Percentiles rank a stretch among this genome's conserved stretches.
These are phyloP conservation scores for Xenopus petersii DNA, from an alignment of 2,797 vertebrate species.

Conservation along the genomic window DNA sequence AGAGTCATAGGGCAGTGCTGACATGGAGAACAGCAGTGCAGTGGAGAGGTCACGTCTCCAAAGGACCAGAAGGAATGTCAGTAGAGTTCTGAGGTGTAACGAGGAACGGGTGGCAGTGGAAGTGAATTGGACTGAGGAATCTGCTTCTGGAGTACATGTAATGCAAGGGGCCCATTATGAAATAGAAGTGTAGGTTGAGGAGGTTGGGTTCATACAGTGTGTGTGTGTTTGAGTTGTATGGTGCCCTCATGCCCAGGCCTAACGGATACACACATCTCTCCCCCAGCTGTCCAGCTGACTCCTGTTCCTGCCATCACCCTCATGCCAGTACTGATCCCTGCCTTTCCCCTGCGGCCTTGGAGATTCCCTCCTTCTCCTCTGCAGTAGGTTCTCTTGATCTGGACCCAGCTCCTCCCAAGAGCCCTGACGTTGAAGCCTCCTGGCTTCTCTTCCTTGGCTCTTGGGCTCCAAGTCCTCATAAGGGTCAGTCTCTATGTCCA, in stretches of 20 bases:
- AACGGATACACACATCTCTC: conserved; percentile 64
- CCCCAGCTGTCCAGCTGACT: conserved; percentile 65
- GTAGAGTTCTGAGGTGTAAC: neutral
- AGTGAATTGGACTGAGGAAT: no score
- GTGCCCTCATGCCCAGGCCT: conserved; percentile 26
- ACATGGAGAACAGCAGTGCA: no score
- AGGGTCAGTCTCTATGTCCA: conserved; percentile 93
- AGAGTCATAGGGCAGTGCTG: no score
- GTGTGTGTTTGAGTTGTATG: conserved; percentile 21
- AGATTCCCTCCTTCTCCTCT: conserved; percentile 57
- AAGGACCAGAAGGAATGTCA: neutral
- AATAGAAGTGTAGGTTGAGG: no score
- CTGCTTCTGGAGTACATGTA: neutral
- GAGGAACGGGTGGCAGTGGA: no score
- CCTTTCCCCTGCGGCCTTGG: conserved; percentile 77
- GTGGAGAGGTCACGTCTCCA: no score
- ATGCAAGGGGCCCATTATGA: neutral
- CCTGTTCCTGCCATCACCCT: conserved; percentile 71
- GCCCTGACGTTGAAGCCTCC: conserved; percentile 66
- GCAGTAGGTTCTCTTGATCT: conserved; percentile 78
- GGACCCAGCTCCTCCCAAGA: conserved; percentile 86
- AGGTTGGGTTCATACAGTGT: neutral
- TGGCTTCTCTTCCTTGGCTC: conserved; percentile 63
- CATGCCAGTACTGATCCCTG: conserved; percentile 79
- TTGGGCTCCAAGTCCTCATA: conserved; percentile 85